Conservation (phyloP, 1,140 invertebrate genomes). For the Bombus confusus region DNA sequence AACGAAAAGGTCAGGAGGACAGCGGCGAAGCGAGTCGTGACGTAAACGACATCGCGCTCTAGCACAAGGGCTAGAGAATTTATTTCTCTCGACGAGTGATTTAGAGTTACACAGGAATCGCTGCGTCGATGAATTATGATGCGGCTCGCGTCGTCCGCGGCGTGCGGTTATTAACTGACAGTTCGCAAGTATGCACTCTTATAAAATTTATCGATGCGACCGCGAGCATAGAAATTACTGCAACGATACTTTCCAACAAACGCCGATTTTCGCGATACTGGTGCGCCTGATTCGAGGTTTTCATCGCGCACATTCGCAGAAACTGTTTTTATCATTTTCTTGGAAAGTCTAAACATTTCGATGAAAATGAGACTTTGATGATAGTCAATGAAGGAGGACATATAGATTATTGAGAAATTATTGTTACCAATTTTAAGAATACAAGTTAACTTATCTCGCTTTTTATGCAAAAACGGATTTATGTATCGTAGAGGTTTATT, state of each 20-base stretch:
- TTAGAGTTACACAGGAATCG: conserved; percentile 9
- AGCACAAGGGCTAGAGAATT: conserved; percentile 17
- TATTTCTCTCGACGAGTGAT: conserved; percentile 41
- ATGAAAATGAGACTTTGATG: not conserved
- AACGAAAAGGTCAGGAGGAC: conserved; percentile 47
- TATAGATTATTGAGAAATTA: not conserved
- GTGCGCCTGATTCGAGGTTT: not conserved
- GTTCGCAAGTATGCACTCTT: conserved; percentile 10
- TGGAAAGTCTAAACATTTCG: not conserved
- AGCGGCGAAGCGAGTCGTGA: conserved; percentile 14
- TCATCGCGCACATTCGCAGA: not conserved
- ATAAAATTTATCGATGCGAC: conserved; percentile 23
- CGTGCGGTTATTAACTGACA: conserved; percentile 26
- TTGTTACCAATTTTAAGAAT: too few species aligned
- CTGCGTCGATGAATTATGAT: conserved; percentile 40
- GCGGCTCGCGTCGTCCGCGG: not conserved
- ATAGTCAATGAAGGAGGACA: not conserved
- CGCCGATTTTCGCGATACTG: not conserved
- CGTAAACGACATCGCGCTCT: conserved; percentile 5
- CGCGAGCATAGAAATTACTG: not conserved
- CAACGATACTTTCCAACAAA: not conserved
- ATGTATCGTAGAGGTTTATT: not conserved
- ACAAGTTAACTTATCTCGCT: not conserved
- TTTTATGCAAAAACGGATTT: not conserved
- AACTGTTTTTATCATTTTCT: not conserved